Conservation (phyloP, 1,140 invertebrate genomes). For the Epicauta chinensis region DNA sequence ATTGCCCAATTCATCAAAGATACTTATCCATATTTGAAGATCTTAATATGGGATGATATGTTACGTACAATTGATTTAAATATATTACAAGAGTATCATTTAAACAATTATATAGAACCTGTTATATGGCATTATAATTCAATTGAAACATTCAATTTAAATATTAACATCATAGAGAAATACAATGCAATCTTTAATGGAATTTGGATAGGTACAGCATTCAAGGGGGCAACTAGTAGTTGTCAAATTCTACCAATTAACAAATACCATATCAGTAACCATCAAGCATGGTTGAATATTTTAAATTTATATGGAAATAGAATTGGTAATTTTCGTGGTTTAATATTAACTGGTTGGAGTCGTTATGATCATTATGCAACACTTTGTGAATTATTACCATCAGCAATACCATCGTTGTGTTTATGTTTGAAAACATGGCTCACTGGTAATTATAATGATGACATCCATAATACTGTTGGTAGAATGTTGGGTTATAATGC, state of each 20-base stretch:
- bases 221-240: conserved; percentile 67
- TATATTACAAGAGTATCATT: conserved; percentile 32
- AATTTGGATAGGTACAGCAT: conserved; percentile 84
- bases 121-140: conserved; percentile 72
- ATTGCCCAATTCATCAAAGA: conserved; percentile 58
- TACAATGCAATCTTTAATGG: conserved; percentile 74
- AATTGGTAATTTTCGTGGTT: conserved; percentile 52
- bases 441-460: conserved; percentile 45
- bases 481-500: conserved; percentile 49
- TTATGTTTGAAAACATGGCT: conserved; percentile 54
- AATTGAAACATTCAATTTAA: conserved; percentile 29
- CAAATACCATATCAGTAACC: conserved; percentile 59
- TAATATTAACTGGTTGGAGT: conserved; percentile 67
- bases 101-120: conserved; percentile 66
- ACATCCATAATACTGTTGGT: conserved; percentile 43
- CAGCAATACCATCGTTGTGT: conserved; percentile 63
- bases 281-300: conserved; percentile 58
- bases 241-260: conserved; percentile 49
- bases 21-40: conserved; percentile 57
- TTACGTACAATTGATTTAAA: conserved; percentile 55
- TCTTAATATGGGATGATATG: conserved; percentile 95
- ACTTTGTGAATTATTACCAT: conserved; percentile 77
- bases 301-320: conserved; percentile 47
- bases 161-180: conserved; percentile 60
- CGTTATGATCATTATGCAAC: conserved; percentile 87